Conservation (phyloP, 2,888 invertebrate genomes). For the Parnassius smintheus region DNA sequence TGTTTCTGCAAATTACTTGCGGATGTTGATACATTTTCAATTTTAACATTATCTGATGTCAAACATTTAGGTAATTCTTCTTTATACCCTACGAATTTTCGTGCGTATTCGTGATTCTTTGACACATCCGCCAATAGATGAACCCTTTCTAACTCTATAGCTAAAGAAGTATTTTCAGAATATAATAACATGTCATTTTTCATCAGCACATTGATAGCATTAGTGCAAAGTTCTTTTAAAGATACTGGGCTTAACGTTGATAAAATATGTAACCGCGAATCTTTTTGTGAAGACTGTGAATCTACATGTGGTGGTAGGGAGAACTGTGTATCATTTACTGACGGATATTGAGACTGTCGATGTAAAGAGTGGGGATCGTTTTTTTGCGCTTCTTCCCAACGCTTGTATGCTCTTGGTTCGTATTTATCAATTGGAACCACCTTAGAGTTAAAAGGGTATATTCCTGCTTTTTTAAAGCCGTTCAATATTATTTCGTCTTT, state of each 20-base stretch:
- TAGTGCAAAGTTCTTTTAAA: constrained; percentile 7
- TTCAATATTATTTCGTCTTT: too few relatives aligned
- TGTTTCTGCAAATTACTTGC: constrained; percentile 2
- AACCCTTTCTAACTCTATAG: constrained; percentile 1
- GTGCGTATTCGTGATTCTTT: constrained; percentile 4
- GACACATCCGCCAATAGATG: constrained; percentile 2
- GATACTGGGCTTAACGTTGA: constrained; percentile 5
- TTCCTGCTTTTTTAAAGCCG: too few relatives aligned
- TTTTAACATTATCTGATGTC: background rate
- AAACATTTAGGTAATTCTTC: constrained; percentile 1
- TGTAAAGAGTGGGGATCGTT: too few relatives aligned
- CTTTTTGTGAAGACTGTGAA: constrained; percentile 6
- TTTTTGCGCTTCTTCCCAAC: too few relatives aligned
- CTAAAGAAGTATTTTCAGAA: background rate
- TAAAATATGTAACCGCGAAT: constrained; percentile 3
- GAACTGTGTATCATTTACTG: constrained; percentile 5
- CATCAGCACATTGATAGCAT: constrained; percentile 7
- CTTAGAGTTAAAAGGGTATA: too few relatives aligned
- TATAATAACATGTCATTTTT: constrained; percentile 4
- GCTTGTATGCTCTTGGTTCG: too few relatives aligned
- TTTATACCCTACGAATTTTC: constrained; percentile 4
- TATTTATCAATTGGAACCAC: too few relatives aligned
- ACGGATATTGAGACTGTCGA: background rate
- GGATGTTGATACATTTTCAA: background rate
- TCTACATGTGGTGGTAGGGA: too few relatives aligned